Conservation (phyloP, 1,140 invertebrate species). For the Zaprionus ghesquierei region DNA sequence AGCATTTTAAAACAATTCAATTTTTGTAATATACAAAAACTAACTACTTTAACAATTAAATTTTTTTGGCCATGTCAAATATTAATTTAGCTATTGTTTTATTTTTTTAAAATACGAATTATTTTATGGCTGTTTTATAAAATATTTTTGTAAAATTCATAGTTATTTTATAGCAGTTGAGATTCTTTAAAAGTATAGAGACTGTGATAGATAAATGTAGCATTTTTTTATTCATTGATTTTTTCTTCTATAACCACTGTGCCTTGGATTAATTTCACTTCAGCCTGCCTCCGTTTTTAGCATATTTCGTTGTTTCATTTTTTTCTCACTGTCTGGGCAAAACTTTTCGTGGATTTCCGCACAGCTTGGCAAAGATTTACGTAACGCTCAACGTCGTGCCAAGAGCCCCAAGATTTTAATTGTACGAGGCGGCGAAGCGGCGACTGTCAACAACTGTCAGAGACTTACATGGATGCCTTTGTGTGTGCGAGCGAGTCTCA, state of each 20-base stretch:
- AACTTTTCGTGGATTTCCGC: conserved; percentile 35
- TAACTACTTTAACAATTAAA: no score
- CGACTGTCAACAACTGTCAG: conserved; percentile 63
- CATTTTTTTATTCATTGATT: no score
- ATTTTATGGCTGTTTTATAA: no score
- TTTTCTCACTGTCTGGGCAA: background rate
- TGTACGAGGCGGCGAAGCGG: conserved; percentile 36
- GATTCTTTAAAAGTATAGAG: no score
- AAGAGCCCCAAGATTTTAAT: conserved; percentile 31
- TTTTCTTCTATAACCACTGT: conserved; percentile 6
- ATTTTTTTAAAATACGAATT: no score
- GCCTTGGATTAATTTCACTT: conserved; percentile 43
- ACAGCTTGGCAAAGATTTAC: conserved; percentile 46
- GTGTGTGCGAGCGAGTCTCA: conserved; percentile 27
- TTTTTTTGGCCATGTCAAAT: no score
- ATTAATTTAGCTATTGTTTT: no score
- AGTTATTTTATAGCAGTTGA: no score
- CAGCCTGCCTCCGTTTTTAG: conserved; percentile 25
- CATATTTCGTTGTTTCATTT: conserved; percentile 35
- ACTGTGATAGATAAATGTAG: no score
- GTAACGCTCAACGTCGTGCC: conserved; percentile 9
- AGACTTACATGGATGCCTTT: conserved; percentile 8
- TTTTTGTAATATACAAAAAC: no score
- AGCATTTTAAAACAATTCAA: no score
- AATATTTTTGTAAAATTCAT: no score